Percentiles rank a stretch among this genome's conserved stretches.
Evolutionary conservation across 2,113 vertebrate genomes (phyloP).

Genomic region (Tachuris rubrigastra): DNA sequence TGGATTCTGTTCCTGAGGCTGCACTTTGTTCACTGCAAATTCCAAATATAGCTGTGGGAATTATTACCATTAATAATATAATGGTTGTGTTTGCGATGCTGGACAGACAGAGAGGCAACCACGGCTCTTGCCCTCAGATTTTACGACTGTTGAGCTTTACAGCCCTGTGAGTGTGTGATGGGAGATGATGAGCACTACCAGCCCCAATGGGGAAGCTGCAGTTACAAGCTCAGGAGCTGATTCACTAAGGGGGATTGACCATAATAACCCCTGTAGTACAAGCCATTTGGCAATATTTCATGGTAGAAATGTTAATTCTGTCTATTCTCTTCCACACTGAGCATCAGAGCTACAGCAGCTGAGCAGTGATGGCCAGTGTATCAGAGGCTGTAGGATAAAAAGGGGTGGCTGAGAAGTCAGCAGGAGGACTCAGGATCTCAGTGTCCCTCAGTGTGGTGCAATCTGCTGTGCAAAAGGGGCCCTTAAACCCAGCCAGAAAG

Average conservation of each 20-base stretch:
- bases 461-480: not conserved
- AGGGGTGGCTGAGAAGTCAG: not conserved
- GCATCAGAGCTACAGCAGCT: not conserved
- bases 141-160: not conserved
- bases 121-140: not conserved
- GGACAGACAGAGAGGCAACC: not conserved
- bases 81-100: not conserved
- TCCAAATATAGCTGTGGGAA: not conserved
- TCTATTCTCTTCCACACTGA: not conserved
- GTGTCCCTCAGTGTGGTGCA: not conserved
- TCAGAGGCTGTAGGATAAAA: not conserved
- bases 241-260: not conserved
- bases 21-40: not conserved
- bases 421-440: not conserved
- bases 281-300: slow-evolving; percentile 9
- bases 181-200: not conserved
- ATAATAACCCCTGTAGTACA: not conserved
- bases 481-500: not conserved
- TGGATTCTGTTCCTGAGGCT: slow-evolving; percentile 15
- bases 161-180: not conserved
- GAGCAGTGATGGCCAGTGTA: accelerated
- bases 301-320: not conserved
- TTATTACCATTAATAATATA: slow-evolving; percentile 24
- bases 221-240: not conserved
- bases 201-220: not conserved